A percentile compares a stretch with the other conserved stretches of the same genome.
Conservation (phyloP, 2,113 vertebrate species). For the Laticauda laticaudata region DNA sequence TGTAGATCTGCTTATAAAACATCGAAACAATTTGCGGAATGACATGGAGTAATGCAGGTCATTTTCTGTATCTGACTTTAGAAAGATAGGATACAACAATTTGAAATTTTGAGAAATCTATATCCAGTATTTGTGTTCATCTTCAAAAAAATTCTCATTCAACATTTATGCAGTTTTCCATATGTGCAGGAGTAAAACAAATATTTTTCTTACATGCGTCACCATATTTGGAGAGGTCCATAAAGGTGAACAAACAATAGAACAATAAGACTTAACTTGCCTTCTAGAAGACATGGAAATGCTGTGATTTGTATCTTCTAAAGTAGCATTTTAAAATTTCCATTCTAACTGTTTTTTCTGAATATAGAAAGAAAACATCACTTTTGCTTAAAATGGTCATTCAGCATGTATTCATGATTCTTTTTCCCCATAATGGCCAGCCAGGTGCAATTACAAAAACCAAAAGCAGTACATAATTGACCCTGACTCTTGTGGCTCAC, state of each 20-base stretch:
- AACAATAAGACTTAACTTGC: not conserved
- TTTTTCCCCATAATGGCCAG: not conserved
- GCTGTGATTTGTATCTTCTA: not conserved
- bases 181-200: not conserved
- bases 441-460: not conserved
- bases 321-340: not conserved
- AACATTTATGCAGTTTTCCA: not conserved
- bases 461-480: not conserved
- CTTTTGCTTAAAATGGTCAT: not conserved
- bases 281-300: not conserved
- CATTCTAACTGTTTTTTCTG: not conserved
- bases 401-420: not conserved
- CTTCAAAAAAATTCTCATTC: not conserved
- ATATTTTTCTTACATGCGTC: not conserved
- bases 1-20: not conserved
- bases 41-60: not conserved
- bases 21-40: not conserved
- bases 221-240: not conserved
- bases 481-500: not conserved
- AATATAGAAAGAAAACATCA: not conserved
- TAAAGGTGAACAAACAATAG: not conserved
- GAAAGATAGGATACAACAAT: not conserved
- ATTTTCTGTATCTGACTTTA: not conserved
- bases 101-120: not conserved
- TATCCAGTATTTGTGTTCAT: not conserved